Evolutionary conservation across 2,888 invertebrate species (phyloP).

Genomic region (Metellina segmentata): DNA sequence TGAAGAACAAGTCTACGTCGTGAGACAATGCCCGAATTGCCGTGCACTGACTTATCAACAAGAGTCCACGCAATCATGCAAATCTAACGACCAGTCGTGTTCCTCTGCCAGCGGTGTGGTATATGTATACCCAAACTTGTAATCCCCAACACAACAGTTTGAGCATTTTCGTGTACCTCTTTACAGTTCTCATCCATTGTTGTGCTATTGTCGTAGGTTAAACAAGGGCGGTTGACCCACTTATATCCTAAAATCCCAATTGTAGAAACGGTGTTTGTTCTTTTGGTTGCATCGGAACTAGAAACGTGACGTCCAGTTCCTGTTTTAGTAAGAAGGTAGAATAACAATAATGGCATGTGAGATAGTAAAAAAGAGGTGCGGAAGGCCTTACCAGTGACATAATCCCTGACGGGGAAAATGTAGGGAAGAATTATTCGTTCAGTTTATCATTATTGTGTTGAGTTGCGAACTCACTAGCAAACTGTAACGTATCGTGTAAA

Average conservation of each 20-base stretch:
- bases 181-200: background rate
- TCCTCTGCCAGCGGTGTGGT: background rate
- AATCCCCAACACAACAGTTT: background rate
- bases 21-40: slow-evolving; percentile 6
- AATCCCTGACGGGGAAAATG: background rate
- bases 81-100: slow-evolving; percentile 16
- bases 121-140: background rate
- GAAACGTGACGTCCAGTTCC: slow-evolving; percentile 63
- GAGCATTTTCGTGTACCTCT: background rate
- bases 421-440: too few relatives aligned
- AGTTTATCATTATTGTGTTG: too few relatives aligned
- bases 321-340: slow-evolving; percentile 9
- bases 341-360: background rate
- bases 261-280: background rate
- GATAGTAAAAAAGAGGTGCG: background rate
- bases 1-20: background rate
- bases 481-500: too few relatives aligned
- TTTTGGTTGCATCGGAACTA: background rate
- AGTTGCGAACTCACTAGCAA: too few relatives aligned
- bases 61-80: slow-evolving; percentile 39
- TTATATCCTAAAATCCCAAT: background rate
- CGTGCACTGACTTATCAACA: slow-evolving; percentile 13
- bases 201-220: slow-evolving; percentile 11
- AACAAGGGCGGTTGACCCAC: slow-evolving; percentile 38
- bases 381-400: background rate